These are phyloP conservation scores for Drosophila demipolita DNA, from an alignment of 2,888 invertebrate genomes.

Conservation along the genomic window DNA sequence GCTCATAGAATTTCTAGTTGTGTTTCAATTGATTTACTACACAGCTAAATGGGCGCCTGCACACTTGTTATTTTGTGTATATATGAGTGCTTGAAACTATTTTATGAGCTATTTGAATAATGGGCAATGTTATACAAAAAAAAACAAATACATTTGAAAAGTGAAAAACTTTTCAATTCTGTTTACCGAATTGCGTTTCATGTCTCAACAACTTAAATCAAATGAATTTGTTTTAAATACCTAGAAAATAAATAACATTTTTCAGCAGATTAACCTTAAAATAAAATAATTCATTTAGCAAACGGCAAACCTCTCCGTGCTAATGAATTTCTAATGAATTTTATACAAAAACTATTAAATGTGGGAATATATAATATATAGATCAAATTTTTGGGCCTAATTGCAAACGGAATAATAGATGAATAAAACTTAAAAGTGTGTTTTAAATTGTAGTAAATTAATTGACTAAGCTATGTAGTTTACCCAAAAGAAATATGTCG, in stretches of 20 bases:
- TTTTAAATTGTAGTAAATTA: not conserved
- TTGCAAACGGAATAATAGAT: not conserved
- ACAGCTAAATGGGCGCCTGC: conserved; percentile 37
- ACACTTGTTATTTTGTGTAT: conserved; percentile 40
- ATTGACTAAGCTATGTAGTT: not conserved
- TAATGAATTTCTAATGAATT: not conserved
- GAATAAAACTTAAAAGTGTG: not conserved
- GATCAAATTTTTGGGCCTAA: too few species aligned
- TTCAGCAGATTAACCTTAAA: not conserved
- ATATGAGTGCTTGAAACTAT: conserved; percentile 27
- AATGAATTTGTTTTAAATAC: not conserved
- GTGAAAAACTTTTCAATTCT: not conserved
- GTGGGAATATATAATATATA: not conserved
- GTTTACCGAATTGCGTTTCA: not conserved
- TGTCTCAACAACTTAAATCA: conserved; percentile 8
- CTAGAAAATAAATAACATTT: not conserved
- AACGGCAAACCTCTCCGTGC: not conserved
- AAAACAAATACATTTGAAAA: conserved; percentile 21
- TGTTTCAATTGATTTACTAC: conserved; percentile 66
- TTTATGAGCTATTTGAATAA: conserved; percentile 49
- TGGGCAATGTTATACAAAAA: conserved; percentile 15
- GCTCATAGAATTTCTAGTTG: conserved; percentile 57
- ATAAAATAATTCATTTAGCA: not conserved
- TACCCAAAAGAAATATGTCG: not conserved
- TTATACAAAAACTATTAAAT: not conserved